A percentile compares a stretch with the other conserved stretches of the same genome.
Evolutionary conservation across 1,140 invertebrate species (phyloP).

Genomic region (Brachionus asplanchnoidis): DNA sequence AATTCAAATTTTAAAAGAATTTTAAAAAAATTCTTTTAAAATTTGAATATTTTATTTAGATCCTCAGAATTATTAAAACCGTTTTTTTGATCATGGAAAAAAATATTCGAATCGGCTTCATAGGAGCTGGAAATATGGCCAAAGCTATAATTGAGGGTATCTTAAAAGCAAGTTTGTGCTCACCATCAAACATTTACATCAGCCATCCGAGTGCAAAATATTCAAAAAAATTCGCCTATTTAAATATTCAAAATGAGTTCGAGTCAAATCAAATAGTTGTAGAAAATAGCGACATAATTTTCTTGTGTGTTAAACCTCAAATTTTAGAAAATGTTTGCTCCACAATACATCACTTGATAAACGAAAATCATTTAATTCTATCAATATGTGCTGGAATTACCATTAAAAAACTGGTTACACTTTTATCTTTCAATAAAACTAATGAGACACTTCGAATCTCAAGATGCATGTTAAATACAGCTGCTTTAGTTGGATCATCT

Average conservation of each 20-base stretch:
- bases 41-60: background rate
- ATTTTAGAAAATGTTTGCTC: constrained; percentile 47
- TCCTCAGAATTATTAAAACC: background rate
- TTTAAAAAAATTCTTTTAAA: background rate
- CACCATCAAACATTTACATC: background rate
- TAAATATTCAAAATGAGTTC: constrained; percentile 64
- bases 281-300: constrained; percentile 72
- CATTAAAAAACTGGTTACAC: constrained; percentile 83
- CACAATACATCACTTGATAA: background rate
- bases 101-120: constrained; percentile 18
- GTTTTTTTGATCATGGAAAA: background rate
- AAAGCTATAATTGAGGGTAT: constrained; percentile 15
- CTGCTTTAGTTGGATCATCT: constrained; percentile 43
- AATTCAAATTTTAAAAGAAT: too few relatives aligned
- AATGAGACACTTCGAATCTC: constrained; percentile 61
- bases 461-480: constrained; percentile 52
- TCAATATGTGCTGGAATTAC: constrained; percentile 61
- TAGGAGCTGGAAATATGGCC: constrained; percentile 41
- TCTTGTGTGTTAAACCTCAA: constrained; percentile 87
- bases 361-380: constrained; percentile 32
- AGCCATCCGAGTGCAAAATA: constrained; percentile 13
- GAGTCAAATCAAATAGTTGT: constrained; percentile 75
- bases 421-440: constrained; percentile 73
- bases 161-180: background rate
- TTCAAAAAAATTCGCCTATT: background rate